These are phyloP conservation scores for Deilephila elpenor DNA, from an alignment of 2,888 invertebrate genomes.

Conservation along the genomic window DNA sequence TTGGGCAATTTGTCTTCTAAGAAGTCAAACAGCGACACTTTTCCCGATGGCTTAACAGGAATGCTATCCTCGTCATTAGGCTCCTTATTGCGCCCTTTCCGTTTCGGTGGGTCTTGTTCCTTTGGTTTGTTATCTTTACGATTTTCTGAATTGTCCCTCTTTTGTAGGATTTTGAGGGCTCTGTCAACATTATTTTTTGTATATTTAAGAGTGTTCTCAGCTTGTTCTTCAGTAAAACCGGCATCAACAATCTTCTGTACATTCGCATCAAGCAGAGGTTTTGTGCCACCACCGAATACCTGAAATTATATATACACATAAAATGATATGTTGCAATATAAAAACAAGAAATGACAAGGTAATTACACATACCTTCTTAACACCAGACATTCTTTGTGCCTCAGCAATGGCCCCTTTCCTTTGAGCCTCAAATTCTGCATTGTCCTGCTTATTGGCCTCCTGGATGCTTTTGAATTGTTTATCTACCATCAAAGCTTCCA, in stretches of 20 bases:
- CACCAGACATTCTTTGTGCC: constrained; percentile 87
- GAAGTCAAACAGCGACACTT: constrained; percentile 92
- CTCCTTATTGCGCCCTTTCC: constrained; percentile 79
- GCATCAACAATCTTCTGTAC: constrained; percentile 92
- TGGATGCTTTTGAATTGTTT: constrained; percentile 89
- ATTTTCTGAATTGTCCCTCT: constrained; percentile 80
- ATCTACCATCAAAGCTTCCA: constrained; percentile 85
- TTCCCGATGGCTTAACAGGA: constrained; percentile 90
- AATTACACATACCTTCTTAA: constrained; percentile 76
- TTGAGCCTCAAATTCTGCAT: constrained; percentile 95
- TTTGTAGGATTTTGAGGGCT: constrained; percentile 88
- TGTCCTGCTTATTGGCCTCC: constrained; percentile 87
- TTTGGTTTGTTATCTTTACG: constrained; percentile 74
- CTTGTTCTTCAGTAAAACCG: constrained; percentile 91
- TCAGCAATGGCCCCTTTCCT: constrained; percentile 95
- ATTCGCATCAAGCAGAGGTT: constrained; percentile 89
- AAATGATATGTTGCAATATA: not conserved
- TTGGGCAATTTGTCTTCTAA: constrained; percentile 91
- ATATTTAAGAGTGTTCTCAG: constrained; percentile 88
- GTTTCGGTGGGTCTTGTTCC: constrained; percentile 72
- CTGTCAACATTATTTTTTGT: constrained; percentile 90
- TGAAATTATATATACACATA: constrained; percentile 47
- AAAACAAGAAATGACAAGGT: not conserved
- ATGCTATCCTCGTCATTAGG: constrained; percentile 83
- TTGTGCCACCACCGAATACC: constrained; percentile 87